Conservation (phyloP, 1,140 invertebrate species). For the Neodiprion lecontei region DNA sequence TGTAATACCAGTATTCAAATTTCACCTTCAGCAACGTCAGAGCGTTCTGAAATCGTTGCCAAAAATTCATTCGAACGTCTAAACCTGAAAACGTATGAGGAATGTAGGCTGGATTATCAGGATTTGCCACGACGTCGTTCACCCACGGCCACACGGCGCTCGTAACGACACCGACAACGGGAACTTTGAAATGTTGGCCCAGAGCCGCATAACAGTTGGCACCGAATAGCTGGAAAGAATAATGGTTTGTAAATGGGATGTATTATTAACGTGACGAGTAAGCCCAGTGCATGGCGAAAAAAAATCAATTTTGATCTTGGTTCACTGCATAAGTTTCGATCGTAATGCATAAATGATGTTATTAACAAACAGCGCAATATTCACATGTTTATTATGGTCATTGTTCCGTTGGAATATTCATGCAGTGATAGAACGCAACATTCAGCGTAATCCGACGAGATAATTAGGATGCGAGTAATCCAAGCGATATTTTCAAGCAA, state of each 20-base stretch:
- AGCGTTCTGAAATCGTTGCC: conserved; percentile 41
- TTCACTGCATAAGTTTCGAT: too few species aligned
- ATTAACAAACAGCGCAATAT: not conserved
- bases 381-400: too few species aligned
- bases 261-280: too few species aligned
- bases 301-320: too few species aligned
- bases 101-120: conserved; percentile 40
- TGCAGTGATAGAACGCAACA: too few species aligned
- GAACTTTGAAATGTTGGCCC: conserved; percentile 51
- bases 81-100: conserved; percentile 39
- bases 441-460: too few species aligned
- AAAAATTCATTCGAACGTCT: conserved; percentile 42
- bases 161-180: conserved; percentile 30
- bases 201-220: conserved; percentile 62
- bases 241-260: conserved; percentile 36
- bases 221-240: conserved; percentile 38
- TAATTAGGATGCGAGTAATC: too few species aligned
- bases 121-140: conserved; percentile 30
- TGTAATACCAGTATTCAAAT: conserved; percentile 29
- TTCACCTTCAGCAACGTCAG: conserved; percentile 15
- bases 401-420: too few species aligned
- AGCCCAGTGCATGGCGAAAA: too few species aligned
- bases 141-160: conserved; percentile 33
- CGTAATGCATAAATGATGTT: too few species aligned
- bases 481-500: too few species aligned